Conservation (phyloP, 2,888 invertebrate genomes). For the Sphecodes monilicornis region DNA sequence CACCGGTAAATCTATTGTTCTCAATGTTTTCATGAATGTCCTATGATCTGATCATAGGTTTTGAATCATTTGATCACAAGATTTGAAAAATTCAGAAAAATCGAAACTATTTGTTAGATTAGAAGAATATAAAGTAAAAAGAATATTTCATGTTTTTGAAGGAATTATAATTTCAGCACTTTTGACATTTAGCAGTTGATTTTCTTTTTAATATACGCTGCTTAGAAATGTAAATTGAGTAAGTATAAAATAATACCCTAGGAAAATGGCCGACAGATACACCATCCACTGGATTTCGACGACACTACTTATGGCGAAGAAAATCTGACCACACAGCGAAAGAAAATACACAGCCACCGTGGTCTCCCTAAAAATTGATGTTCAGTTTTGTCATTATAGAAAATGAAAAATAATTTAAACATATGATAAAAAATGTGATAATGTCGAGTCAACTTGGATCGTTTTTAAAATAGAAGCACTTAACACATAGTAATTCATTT, state of each 20-base stretch:
- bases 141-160: too few relatives aligned
- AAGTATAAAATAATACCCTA: slow-evolving; percentile 73
- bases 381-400: background rate
- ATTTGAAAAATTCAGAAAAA: too few relatives aligned
- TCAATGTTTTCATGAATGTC: too few relatives aligned
- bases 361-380: slow-evolving; percentile 85
- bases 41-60: too few relatives aligned
- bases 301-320: slow-evolving; percentile 75
- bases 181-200: background rate
- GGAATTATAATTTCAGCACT: too few relatives aligned
- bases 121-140: background rate
- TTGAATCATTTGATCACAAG: too few relatives aligned
- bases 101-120: background rate
- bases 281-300: slow-evolving; percentile 77
- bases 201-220: background rate
- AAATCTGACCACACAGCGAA: slow-evolving; percentile 77
- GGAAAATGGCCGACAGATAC: slow-evolving; percentile 73
- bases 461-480: background rate
- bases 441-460: background rate
- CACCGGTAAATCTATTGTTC: too few relatives aligned
- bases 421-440: background rate
- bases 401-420: background rate
- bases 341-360: slow-evolving; percentile 83
- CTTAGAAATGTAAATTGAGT: too few relatives aligned
- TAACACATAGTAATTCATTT: too few relatives aligned